Conservation (phyloP, 2,797 vertebrate species). For the Crocidura indochinensis region DNA sequence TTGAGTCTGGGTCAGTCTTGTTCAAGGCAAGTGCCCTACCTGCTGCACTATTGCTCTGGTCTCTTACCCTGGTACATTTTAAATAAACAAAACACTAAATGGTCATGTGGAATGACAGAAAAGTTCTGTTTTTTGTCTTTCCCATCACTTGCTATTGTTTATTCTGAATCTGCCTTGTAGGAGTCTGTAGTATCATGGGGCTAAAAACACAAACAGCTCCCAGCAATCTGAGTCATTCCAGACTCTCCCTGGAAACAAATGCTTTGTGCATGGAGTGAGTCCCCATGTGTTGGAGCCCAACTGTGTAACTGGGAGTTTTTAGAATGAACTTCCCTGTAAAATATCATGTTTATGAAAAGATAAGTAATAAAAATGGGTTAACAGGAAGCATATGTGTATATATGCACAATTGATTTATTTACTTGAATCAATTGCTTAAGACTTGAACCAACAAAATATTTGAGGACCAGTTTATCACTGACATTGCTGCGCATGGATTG, state of each 20-base stretch:
- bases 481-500: neutral
- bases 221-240: neutral
- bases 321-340: constrained; percentile 41
- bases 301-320: neutral
- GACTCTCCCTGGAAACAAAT: constrained; percentile 3
- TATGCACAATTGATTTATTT: neutral
- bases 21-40: no score
- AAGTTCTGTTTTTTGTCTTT: constrained; percentile 50
- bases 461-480: constrained; percentile 34
- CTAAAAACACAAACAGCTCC: neutral
- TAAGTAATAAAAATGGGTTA: constrained; percentile 23
- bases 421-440: constrained; percentile 57
- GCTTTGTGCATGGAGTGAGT: neutral
- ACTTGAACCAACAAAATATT: constrained; percentile 42
- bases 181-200: neutral
- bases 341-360: constrained; percentile 46
- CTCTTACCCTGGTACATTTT: constrained; percentile 16
- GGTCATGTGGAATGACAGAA: neutral
- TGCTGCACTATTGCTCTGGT: neutral
- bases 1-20: no score
- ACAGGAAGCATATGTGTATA: neutral
- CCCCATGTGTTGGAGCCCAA: neutral
- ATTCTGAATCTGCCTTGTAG: constrained; percentile 1
- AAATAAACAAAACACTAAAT: constrained; percentile 12
- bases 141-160: constrained; percentile 21